A percentile compares a stretch with the other conserved stretches of the same genome.
Evolutionary conservation across 2,113 vertebrate species (phyloP).

Genomic region (Pitta sordida): DNA sequence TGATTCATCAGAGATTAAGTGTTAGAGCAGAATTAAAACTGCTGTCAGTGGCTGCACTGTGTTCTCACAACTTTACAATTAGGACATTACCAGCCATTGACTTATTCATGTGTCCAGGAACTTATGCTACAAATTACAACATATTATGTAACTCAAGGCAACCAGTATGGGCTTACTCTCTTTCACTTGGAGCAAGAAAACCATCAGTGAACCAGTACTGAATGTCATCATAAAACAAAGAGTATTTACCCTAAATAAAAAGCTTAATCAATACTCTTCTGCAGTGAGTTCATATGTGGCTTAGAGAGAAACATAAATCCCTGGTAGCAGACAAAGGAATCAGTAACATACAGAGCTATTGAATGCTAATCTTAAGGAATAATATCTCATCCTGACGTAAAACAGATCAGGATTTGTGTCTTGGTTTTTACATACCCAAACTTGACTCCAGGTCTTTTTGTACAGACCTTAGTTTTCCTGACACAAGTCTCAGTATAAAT

Average conservation of each 20-base stretch:
- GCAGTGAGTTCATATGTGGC: background rate
- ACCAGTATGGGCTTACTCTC: background rate
- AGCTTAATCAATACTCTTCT: background rate
- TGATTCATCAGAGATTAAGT: background rate
- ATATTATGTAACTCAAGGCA: background rate
- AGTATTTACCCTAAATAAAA: background rate
- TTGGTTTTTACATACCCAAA: background rate
- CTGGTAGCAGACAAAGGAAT: background rate
- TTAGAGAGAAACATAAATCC: background rate
- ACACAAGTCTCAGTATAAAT: background rate
- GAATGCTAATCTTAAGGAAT: background rate
- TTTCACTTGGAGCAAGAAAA: background rate
- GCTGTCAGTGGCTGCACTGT: background rate
- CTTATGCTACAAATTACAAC: background rate
- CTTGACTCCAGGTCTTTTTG: background rate
- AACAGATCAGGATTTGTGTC: background rate
- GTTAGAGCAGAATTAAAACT: background rate
- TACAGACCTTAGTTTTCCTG: background rate
- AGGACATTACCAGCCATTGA: background rate
- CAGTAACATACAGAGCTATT: background rate
- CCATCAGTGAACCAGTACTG: background rate
- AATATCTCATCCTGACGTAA: background rate
- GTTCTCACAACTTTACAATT: background rate
- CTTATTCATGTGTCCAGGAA: background rate
- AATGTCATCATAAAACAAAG: background rate